A percentile compares a stretch with the other conserved stretches of the same genome.
These are phyloP conservation scores for Athalia rosae DNA, from an alignment of 2,888 invertebrate genomes.

Conservation along the genomic window DNA sequence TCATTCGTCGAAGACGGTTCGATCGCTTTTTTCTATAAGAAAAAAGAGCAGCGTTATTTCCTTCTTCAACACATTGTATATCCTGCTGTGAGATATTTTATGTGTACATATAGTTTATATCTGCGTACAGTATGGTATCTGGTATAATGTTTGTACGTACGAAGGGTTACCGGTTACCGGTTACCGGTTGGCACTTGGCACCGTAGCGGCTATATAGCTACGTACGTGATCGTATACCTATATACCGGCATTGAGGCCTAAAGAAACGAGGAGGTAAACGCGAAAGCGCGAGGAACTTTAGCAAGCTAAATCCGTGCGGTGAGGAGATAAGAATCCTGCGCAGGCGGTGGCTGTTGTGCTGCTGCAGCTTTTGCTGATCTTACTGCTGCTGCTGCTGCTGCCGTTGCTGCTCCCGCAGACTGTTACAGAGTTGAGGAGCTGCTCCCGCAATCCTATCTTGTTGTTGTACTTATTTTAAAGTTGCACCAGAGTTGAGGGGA, in stretches of 20 bases:
- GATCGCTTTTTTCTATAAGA: no score
- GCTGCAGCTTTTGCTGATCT: neutral
- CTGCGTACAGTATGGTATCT: constrained; percentile 7
- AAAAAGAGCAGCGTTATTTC: no score
- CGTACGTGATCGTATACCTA: no score
- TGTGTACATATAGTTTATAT: constrained; percentile 26
- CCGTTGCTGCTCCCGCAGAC: neutral
- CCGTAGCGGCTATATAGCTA: neutral
- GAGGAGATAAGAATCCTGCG: constrained; percentile 27
- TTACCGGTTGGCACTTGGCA: constrained; percentile 20
- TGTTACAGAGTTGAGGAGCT: constrained; percentile 23
- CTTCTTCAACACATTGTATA: no score
- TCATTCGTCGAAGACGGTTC: no score
- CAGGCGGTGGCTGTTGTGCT: neutral
- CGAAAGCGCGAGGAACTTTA: neutral
- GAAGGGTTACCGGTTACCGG: constrained; percentile 36
- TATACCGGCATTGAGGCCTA: neutral
- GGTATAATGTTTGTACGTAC: neutral
- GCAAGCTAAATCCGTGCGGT: constrained; percentile 13
- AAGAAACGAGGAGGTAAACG: constrained; percentile 38
- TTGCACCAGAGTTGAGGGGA: no score
- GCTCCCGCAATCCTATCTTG: neutral
- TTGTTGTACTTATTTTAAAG: no score
- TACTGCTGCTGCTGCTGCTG: neutral
- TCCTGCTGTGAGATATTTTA: no score